Percentiles rank a stretch among this genome's conserved stretches.
phyloP scores from a whole-genome alignment of 2,888 invertebrate species.

The Thecophora atra region DNA sequence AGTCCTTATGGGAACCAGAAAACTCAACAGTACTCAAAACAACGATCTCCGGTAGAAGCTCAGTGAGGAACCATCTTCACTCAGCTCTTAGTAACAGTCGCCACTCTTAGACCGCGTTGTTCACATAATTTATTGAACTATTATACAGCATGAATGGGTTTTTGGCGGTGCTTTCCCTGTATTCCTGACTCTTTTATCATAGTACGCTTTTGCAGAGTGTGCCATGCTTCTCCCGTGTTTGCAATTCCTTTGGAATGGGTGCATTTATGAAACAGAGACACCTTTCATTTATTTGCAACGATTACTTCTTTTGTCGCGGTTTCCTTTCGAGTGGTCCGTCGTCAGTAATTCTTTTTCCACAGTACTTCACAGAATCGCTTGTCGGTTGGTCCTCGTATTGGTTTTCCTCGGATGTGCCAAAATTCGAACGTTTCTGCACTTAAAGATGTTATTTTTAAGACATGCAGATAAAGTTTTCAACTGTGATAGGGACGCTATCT shows the following conservation, averaged over 20 bases:
- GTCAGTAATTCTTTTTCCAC: neutral
- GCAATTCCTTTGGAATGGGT: neutral
- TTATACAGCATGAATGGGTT: slow-evolving; percentile 24
- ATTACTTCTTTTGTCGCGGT: neutral
- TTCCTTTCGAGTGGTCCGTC: neutral
- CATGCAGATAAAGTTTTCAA: too few relatives aligned
- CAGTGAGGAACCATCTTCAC: slow-evolving; percentile 3
- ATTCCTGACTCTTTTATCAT: neutral
- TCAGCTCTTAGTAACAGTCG: too few relatives aligned
- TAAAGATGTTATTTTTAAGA: too few relatives aligned
- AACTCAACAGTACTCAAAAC: slow-evolving; percentile 4
- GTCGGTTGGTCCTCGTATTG: neutral
- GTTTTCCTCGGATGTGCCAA: too few relatives aligned
- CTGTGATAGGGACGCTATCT: too few relatives aligned
- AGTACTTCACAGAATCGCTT: neutral
- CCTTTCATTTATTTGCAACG: neutral
- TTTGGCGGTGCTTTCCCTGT: neutral
- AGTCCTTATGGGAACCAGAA: neutral
- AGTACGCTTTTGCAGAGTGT: neutral
- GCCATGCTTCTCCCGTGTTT: neutral
- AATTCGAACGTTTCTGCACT: too few relatives aligned
- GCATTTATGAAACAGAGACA: neutral
- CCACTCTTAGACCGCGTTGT: neutral
- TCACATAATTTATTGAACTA: slow-evolving; percentile 27
- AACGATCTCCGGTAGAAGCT: neutral